Percentiles rank a stretch among this genome's conserved stretches.
These are phyloP conservation scores for Microhierax caerulescens DNA, from an alignment of 2,797 vertebrate genomes.

Conservation along the genomic window DNA sequence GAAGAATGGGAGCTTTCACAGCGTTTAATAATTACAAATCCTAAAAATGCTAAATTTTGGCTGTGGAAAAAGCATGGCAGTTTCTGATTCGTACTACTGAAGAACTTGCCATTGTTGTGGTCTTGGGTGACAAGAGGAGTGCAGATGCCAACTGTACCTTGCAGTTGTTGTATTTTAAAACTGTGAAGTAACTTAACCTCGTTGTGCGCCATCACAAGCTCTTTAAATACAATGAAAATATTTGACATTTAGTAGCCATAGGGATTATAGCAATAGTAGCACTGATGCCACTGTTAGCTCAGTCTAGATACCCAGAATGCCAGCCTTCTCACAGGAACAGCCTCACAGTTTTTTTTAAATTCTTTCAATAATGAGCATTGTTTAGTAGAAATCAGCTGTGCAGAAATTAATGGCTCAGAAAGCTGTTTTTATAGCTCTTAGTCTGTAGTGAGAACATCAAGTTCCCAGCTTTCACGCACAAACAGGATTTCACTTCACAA, in stretches of 20 bases:
- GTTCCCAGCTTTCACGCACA: constrained; percentile 44
- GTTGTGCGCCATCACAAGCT: rapidly evolving
- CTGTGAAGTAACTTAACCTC: neutral
- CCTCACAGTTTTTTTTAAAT: constrained; percentile 16
- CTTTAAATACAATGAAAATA: neutral
- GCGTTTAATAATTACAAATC: neutral
- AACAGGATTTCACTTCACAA: constrained; percentile 42
- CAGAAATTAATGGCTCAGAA: constrained; percentile 71
- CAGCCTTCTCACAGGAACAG: constrained; percentile 41
- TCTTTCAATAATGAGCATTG: constrained; percentile 72
- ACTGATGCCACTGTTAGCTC: constrained; percentile 35
- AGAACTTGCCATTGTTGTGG: rapidly evolving
- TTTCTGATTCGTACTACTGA: neutral
- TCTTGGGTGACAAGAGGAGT: neutral
- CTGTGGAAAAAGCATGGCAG: neutral
- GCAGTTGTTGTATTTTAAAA: neutral
- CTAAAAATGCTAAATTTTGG: neutral
- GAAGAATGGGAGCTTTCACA: neutral
- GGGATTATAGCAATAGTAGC: constrained; percentile 45
- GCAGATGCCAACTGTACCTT: rapidly evolving
- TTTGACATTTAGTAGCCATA: constrained; percentile 39
- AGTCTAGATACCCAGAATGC: constrained; percentile 2
- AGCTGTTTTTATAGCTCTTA: constrained; percentile 67
- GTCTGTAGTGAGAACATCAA: constrained; percentile 68
- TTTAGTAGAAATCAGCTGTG: constrained; percentile 72